These are phyloP conservation scores for Pantherophis alleghaniensis DNA, from an alignment of 2,797 vertebrate species.

Conservation along the genomic window DNA sequence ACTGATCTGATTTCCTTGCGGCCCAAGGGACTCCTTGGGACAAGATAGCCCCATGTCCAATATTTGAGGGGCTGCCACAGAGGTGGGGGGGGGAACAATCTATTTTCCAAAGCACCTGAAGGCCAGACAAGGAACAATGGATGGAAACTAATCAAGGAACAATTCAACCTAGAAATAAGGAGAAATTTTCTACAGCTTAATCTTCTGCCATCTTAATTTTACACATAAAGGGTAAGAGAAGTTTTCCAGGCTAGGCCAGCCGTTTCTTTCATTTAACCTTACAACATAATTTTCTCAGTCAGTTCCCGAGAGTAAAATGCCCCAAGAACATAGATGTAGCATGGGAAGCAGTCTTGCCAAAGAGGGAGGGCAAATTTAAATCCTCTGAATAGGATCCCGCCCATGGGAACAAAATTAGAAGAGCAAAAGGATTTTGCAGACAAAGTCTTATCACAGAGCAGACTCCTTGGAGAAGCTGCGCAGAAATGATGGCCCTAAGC, in stretches of 20 bases:
- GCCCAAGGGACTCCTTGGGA: no score
- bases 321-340: background rate
- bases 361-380: background rate
- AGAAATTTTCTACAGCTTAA: no score
- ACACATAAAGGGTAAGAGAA: background rate
- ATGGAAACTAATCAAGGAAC: no score
- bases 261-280: background rate
- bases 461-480: background rate
- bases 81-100: no score
- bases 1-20: no score
- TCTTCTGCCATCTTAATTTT: background rate
- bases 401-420: background rate
- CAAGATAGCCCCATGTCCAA: no score
- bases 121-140: no score
- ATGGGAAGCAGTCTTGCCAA: no score
- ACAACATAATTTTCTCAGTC: background rate
- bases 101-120: no score
- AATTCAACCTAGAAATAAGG: no score
- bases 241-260: fast-evolving
- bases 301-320: background rate
- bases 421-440: background rate
- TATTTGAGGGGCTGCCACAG: no score
- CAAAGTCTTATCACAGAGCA: background rate
- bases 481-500: conserved; percentile 39
- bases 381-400: no score